Base-by-base conservation (phyloP, 1,140 invertebrate species). In the Nilaparvata lugens region DNA sequence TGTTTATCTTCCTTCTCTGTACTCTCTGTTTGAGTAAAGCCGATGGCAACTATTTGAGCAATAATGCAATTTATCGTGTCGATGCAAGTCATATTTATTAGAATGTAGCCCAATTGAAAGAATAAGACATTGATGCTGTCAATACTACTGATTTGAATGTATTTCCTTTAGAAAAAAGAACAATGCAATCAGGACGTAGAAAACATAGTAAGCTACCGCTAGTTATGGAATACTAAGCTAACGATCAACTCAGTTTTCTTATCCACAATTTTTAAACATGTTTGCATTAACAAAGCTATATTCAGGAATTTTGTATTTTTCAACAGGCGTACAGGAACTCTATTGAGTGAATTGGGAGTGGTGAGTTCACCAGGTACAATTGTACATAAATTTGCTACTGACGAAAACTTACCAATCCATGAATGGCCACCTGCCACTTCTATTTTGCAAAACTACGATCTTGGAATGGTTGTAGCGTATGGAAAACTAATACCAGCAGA, bases 391-490 rank as follows among this genome's bases (percentile, higher is more conserved):
- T 84, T 76, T 74, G 76, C 81, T 6, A 66, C 71, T 38, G 51
- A 74, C 55, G 71, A 78, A 65, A 74, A 72, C 31, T 69, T 88
- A 9, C 52, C 61, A 4, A 31, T 83, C 16, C 72, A 80, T 58
- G 64, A 71, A 14, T 88, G 85, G 85, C 84, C 83, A 18, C 56
- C 77, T 9, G 45, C 70, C 16, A 38, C 64, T 1, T 35, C 64
- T 21, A 58, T 67, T 11, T 24, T 64, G 38, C 54, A 69, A 19
- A 66, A 76, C 31, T 86, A 80, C 74, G 77, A 87, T 66, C 70
- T 88, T 52, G 85, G 85, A 23, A 67, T 87, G 51, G 82, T 88
- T 28, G 84, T 86, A 1, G 86, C 85, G 1, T 88, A 87, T 77
- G 86, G 86, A 0, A 78, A 85, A 72, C 69, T 88, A 55, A 87